Percentiles rank a stretch among this genome's conserved stretches.
phyloP scores from a whole-genome alignment of 2,888 invertebrate species.

The Limnephilus marmoratus region DNA sequence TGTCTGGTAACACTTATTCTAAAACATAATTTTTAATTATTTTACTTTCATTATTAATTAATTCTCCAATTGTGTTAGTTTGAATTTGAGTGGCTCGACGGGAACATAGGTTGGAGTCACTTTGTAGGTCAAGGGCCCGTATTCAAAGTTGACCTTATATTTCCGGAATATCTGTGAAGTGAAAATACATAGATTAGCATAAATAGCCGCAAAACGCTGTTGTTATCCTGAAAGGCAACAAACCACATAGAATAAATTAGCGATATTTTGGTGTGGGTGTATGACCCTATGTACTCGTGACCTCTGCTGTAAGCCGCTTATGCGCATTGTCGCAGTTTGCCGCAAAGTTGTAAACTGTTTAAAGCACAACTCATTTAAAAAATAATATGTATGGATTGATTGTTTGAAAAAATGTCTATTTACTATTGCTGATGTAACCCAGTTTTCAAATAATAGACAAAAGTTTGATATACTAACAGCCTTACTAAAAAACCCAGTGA shows the following conservation, averaged over 20 bases:
- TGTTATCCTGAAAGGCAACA: neutral
- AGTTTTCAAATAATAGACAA: no score
- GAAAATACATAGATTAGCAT: neutral
- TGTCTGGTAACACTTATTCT: neutral
- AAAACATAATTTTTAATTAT: neutral
- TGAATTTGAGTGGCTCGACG: constrained; percentile 83
- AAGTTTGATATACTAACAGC: neutral
- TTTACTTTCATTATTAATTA: neutral
- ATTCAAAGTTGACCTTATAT: constrained; percentile 83
- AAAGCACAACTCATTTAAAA: neutral
- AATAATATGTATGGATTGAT: neutral
- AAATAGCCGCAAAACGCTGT: neutral
- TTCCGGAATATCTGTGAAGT: constrained; percentile 81
- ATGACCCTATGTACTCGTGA: neutral
- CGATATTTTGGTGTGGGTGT: neutral
- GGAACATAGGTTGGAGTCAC: constrained; percentile 87
- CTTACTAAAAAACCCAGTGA: no score
- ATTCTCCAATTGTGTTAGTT: constrained; percentile 73
- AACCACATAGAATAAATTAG: neutral
- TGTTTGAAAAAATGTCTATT: neutral
- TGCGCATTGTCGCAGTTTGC: constrained; percentile 29
- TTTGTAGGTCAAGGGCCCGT: constrained; percentile 82
- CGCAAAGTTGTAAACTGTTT: constrained; percentile 4
- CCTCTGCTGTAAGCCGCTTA: neutral
- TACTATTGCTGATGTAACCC: no score